Percentiles rank a stretch among this genome's conserved stretches.
Evolutionary conservation across 1,140 invertebrate species (phyloP).

Genomic region (Mylabris phalerata): DNA sequence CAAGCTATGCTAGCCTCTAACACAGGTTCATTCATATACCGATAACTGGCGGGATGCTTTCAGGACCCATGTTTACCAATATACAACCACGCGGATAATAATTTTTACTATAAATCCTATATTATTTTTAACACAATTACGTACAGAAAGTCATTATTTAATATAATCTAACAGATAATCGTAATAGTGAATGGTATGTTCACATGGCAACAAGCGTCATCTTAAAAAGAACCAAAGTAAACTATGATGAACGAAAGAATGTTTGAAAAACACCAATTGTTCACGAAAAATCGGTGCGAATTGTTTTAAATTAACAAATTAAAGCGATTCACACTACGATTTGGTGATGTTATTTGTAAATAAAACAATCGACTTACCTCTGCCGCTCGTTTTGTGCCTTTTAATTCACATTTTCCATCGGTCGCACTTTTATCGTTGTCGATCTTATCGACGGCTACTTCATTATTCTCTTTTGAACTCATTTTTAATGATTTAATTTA

Average conservation of each 20-base stretch:
- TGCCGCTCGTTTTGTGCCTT: slow-evolving; percentile 79
- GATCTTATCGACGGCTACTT: slow-evolving; percentile 73
- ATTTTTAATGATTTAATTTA: slow-evolving; percentile 53
- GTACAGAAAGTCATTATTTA: not conserved
- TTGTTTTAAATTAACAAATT: not conserved
- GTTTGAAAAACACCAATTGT: not conserved
- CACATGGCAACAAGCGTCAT: slow-evolving; percentile 32
- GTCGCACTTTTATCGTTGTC: slow-evolving; percentile 63
- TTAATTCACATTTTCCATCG: slow-evolving; percentile 72
- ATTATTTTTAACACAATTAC: not conserved
- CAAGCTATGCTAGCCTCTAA: slow-evolving; percentile 34
- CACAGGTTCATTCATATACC: slow-evolving; percentile 22
- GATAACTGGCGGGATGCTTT: slow-evolving; percentile 35
- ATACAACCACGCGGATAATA: not conserved
- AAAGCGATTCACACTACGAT: no score
- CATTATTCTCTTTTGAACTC: slow-evolving; percentile 80
- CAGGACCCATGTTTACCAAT: slow-evolving; percentile 25
- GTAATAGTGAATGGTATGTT: not conserved
- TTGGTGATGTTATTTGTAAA: not conserved
- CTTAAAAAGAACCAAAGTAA: not conserved
- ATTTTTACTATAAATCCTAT: not conserved
- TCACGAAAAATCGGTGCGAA: not conserved
- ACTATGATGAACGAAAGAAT: not conserved
- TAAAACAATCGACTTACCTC: slow-evolving; percentile 60
- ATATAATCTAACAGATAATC: not conserved